A percentile compares a stretch with the other conserved stretches of the same genome.
Evolutionary conservation across 1,140 invertebrate species (phyloP).

Genomic region (Eufriesea mexicana): DNA sequence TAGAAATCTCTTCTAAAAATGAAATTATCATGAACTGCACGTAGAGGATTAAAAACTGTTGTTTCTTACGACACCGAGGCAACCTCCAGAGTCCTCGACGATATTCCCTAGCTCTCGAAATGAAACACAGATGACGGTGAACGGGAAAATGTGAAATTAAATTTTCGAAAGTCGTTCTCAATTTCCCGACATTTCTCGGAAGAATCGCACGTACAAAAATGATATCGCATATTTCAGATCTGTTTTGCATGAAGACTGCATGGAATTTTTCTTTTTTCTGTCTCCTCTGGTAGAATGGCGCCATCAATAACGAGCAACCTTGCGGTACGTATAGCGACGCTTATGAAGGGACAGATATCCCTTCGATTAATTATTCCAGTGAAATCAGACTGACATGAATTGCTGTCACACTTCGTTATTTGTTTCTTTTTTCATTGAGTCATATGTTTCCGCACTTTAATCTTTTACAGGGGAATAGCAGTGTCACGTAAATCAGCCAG

Average conservation of each 20-base stretch:
- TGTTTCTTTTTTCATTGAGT: conserved; percentile 30
- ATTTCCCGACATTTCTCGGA: too few species aligned
- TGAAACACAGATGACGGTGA: too few species aligned
- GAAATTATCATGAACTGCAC: too few species aligned
- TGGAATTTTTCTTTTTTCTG: not conserved
- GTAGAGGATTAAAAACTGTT: too few species aligned
- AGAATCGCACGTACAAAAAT: too few species aligned
- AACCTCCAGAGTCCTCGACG: too few species aligned
- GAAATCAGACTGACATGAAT: not conserved
- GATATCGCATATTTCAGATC: too few species aligned
- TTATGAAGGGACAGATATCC: not conserved
- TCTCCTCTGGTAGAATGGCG: not conserved
- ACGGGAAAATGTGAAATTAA: too few species aligned
- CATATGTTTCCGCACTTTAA: conserved; percentile 36
- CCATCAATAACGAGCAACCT: not conserved
- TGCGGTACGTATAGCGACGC: not conserved
- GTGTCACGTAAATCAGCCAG: conserved; percentile 37
- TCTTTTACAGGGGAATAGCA: conserved; percentile 27
- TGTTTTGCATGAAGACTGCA: not conserved
- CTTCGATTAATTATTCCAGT: conserved; percentile 3
- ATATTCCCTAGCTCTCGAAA: too few species aligned
- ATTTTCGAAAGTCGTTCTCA: too few species aligned
- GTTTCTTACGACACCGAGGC: too few species aligned
- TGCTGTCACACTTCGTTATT: conserved; percentile 14
- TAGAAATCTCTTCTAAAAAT: too few species aligned